Evolutionary conservation across 2,113 vertebrate genomes (phyloP).

Genomic region (Perognathus longimembris): DNA sequence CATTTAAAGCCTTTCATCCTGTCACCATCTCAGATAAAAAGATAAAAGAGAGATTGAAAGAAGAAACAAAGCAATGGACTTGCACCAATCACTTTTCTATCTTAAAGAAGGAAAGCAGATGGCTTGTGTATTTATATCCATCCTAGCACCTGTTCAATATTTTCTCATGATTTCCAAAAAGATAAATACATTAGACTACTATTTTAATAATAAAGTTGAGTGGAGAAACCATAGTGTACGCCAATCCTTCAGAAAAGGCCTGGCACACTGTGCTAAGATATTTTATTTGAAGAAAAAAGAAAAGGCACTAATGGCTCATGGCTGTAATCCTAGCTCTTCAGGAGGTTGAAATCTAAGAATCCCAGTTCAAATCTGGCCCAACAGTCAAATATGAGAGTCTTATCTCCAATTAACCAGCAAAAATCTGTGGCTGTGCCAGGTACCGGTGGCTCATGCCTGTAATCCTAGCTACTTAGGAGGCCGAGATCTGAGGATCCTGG

Average conservation of each 20-base stretch:
- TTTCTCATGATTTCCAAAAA: slow-evolving; percentile 31
- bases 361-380: too few relatives aligned
- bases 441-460: too few relatives aligned
- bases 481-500: too few relatives aligned
- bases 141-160: not conserved
- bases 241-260: slow-evolving; percentile 69
- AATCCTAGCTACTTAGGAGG: too few relatives aligned
- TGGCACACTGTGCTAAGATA: slow-evolving; percentile 66
- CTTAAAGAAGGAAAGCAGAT: not conserved
- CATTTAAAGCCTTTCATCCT: not conserved
- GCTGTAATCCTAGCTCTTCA: too few relatives aligned
- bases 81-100: not conserved
- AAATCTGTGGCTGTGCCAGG: too few relatives aligned
- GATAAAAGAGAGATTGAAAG: rapidly evolving
- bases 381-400: too few relatives aligned
- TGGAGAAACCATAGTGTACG: not conserved
- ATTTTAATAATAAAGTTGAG: not conserved
- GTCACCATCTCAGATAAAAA: not conserved
- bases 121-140: not conserved
- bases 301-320: too few relatives aligned
- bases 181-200: slow-evolving; percentile 26
- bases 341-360: too few relatives aligned
- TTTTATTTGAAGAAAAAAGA: slow-evolving; percentile 74
- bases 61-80: slow-evolving; percentile 12
- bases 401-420: too few relatives aligned